Percentiles rank a stretch among this genome's conserved stretches.
phyloP scores from a whole-genome alignment of 2,797 vertebrate genomes.

The Sebastes itinus region DNA sequence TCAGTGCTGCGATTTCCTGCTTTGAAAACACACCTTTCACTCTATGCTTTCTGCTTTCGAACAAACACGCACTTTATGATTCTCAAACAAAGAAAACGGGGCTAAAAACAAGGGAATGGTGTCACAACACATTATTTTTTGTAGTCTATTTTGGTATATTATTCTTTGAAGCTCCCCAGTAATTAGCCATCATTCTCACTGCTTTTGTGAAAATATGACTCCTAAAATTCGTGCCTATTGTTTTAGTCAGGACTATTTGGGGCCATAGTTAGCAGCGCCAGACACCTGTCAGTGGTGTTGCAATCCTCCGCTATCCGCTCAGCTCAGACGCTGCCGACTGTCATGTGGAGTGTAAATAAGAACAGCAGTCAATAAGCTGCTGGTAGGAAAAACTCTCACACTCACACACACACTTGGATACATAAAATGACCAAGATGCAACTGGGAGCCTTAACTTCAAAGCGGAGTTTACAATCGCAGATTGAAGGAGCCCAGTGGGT shows the following conservation, averaged over 20 bases:
- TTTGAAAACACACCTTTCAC: not conserved
- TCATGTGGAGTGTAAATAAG: slow-evolving; percentile 3
- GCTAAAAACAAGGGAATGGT: not conserved
- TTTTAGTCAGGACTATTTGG: slow-evolving; percentile 2
- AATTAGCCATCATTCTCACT: not conserved
- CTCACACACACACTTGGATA: not conserved
- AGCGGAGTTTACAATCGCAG: slow-evolving; percentile 2
- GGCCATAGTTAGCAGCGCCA: not conserved
- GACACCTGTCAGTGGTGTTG: slow-evolving; percentile 12
- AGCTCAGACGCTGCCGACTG: not conserved
- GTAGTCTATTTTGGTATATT: not conserved
- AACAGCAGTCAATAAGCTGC: slow-evolving; percentile 7
- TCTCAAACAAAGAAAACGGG: slow-evolving; percentile 2
- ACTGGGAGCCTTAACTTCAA: slow-evolving; percentile 12
- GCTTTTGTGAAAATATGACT: slow-evolving; percentile 1
- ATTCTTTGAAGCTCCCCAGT: not conserved
- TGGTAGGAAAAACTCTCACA: slow-evolving; percentile 3
- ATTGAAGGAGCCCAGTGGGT: slow-evolving; percentile 12
- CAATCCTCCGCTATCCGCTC: slow-evolving; percentile 8
- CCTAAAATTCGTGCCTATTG: slow-evolving; percentile 6
- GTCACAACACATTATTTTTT: slow-evolving; percentile 1
- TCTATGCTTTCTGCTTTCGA: not conserved
- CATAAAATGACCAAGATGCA: not conserved
- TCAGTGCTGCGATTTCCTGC: slow-evolving; percentile 6
- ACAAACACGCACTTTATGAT: slow-evolving; percentile 4